Base-by-base conservation (phyloP, 1,140 invertebrate species). In the Dendroctonus valens region DNA sequence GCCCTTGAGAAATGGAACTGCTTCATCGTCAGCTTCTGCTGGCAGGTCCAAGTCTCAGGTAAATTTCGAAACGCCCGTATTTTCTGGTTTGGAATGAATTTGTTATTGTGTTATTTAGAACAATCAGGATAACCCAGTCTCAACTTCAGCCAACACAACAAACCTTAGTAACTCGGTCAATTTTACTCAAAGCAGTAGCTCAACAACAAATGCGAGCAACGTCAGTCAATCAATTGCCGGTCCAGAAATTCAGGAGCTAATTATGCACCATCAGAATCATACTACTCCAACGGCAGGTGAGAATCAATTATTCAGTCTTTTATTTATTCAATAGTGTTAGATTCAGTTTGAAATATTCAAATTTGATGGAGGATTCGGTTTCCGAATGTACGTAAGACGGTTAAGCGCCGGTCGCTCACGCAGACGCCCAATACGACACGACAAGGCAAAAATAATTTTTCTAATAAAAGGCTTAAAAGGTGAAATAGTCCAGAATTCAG, bases 181-280 rank as follows among this genome's bases (percentile, higher is more conserved):
- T 60, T 75, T 75, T 51, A 68, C 73, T 7, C 72, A 72, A 14
- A 65, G 72, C 6, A 72, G 60, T 14, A 70, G 69, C 59, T 69
- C 63, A 15, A 73, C 69, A 4, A 69, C 65, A 46, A 68, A 72
- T 26, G 61, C 72, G 11, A 67, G 50, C 39, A 62, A 62, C 15
- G 65, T 69, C 11, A 73, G 69, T 5, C 75, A 76, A 69, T 67
- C 74, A 8, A 74, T 75, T 51, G 71, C 70, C n/a, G 58, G 68
- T 59, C 73, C 70, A 50, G 78, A 79, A 61, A 76, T 79, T 48
- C 77, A 78, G 61, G 75, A 78, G 38, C 61, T 79, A 37, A 76
- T 79, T 39, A 77, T 78, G 75, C 77, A 78, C 68, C 76, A 78
- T 71, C 78, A 79, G 58, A 73, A 69, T 60, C 75, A 75, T 68